Conservation (phyloP, 2,888 invertebrate genomes). For the Heliconius erato region DNA sequence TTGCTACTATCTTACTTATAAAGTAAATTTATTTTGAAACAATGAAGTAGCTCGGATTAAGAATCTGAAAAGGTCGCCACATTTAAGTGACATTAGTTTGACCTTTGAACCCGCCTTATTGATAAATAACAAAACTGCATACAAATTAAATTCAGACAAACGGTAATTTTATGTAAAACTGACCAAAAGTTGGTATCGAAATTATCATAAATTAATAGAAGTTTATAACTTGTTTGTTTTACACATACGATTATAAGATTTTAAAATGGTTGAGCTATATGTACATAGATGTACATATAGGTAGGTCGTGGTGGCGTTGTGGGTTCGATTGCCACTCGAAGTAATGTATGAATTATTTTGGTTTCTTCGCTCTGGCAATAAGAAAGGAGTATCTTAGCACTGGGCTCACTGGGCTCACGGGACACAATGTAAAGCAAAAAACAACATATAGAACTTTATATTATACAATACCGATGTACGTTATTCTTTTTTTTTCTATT, state of each 20-base stretch:
- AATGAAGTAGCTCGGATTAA: slow-evolving; percentile 11
- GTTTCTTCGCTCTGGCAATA: no score
- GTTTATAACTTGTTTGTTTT: not conserved
- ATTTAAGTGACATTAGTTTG: slow-evolving; percentile 31
- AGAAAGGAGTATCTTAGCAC: no score
- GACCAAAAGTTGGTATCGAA: slow-evolving; percentile 5
- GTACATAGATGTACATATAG: not conserved
- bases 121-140: slow-evolving; percentile 18
- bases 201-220: slow-evolving; percentile 22
- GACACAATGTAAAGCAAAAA: no score
- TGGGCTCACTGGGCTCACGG: no score
- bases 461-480: no score
- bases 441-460: no score
- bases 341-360: no score
- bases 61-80: slow-evolving; percentile 28
- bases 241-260: not conserved
- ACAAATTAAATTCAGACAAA: slow-evolving; percentile 21
- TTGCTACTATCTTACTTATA: not conserved
- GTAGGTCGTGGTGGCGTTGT: not conserved
- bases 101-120: slow-evolving; percentile 27
- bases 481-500: no score
- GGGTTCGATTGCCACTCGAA: no score
- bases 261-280: not conserved
- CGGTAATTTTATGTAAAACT: slow-evolving; percentile 25
- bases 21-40: not conserved